Evolutionary conservation across 2,113 vertebrate genomes (phyloP), one percentile per base, ranked within the genome.

Genomic region (Monopterus albus): DNA sequence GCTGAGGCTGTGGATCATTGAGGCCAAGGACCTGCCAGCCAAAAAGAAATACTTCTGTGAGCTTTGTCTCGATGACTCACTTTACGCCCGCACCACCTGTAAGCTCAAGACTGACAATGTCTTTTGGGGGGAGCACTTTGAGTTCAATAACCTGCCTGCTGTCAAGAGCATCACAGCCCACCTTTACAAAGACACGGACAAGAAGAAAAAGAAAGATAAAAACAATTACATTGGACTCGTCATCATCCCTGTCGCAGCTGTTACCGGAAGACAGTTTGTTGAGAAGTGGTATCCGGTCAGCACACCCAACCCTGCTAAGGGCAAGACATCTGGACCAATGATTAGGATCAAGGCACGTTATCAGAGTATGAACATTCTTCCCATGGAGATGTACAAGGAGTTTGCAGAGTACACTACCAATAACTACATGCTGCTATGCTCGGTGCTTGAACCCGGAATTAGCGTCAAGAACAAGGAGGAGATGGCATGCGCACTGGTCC

Each of bases 351-450:
- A 98, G 73, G 93, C 96, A 0, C 96, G 98, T 73, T 99, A 98
- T 92, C 97, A 99, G 89, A 98, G 95, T 53, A 95, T 99, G 94
- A 97, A 89, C 93, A 98, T 99, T 60, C 94, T 99, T 14, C 98
- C 98, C 82, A 99, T 99, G 97, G 98, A 99, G 92, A 94, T 97
- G 95, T 99, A 99, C 92, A 99, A 99, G 78, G 98, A 99, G 91
- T 99, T 99, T 38, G 98, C 98, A 0, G 98, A 99, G 85, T 98
- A 98, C 91, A 96, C 95, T 92, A 99, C 98, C 56, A 98, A 98
- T 91, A 97, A 97, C 83, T 99, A 99, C 92, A 95, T 98, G 95
- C 94, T 95, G 69, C 95, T 98, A 14, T 98, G 98, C 80, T 95
- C 97, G 0, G 94, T 96, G 83, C 95, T 99, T 3, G 98, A 99